phyloP scores from a whole-genome alignment of 2,113 vertebrate species.

The Ursus arctos region DNA sequence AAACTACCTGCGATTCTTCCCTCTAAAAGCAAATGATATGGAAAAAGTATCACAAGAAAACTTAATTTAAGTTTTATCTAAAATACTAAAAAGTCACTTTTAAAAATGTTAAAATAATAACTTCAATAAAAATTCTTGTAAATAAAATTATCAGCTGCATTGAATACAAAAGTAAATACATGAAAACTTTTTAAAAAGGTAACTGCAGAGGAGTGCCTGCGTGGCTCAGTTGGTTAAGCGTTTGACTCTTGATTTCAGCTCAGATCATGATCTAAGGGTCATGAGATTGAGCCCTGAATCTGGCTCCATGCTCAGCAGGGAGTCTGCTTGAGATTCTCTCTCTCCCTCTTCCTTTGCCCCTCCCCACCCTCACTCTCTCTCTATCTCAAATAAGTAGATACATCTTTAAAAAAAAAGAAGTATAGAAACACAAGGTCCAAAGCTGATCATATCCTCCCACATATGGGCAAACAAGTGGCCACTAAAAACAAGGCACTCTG shows the following conservation, averaged over 20 bases:
- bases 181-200: background rate
- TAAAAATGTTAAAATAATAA: background rate
- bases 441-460: background rate
- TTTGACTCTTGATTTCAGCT: background rate
- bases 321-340: background rate
- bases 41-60: background rate
- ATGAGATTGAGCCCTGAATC: background rate
- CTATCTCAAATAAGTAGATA: background rate
- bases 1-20: background rate
- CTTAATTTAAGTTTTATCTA: background rate
- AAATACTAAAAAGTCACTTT: background rate
- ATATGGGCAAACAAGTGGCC: background rate
- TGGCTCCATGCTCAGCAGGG: background rate
- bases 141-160: background rate
- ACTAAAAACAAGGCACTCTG: background rate
- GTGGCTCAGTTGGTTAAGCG: background rate
- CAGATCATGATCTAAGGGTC: background rate
- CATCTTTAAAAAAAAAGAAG: background rate
- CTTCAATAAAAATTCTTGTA: conserved; percentile 22
- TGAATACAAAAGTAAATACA: background rate
- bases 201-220: background rate
- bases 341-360: background rate
- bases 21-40: conserved; percentile 6
- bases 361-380: background rate
- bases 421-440: background rate